Percentiles rank a stretch among this genome's conserved stretches.
Evolutionary conservation across 2,113 vertebrate genomes (phyloP).

Genomic region (Lynx canadensis): DNA sequence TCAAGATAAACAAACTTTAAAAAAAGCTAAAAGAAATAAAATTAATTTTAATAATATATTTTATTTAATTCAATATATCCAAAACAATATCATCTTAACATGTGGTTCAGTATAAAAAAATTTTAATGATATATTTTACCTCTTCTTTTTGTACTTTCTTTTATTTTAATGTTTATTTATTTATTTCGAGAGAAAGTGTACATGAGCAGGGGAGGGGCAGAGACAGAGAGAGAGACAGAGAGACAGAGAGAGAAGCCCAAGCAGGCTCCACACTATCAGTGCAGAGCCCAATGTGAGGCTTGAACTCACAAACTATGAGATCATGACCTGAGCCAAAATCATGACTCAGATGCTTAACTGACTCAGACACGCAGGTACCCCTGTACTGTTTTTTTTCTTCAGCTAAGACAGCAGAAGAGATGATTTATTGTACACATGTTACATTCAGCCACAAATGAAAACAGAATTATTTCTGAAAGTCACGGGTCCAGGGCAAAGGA

Average conservation of each 20-base stretch:
- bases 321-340: too few species aligned
- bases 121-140: conserved; percentile 39
- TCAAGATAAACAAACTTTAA: too few species aligned
- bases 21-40: background rate
- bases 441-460: background rate
- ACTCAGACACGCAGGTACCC: too few species aligned
- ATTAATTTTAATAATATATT: conserved; percentile 22
- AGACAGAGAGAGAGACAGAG: too few species aligned
- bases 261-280: too few species aligned
- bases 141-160: background rate
- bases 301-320: too few species aligned
- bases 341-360: too few species aligned
- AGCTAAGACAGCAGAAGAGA: background rate
- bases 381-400: background rate
- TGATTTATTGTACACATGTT: background rate
- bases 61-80: background rate
- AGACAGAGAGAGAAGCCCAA: too few species aligned
- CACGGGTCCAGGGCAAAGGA: background rate
- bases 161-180: too few species aligned
- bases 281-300: too few species aligned
- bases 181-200: too few species aligned
- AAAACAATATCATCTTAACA: conserved; percentile 40
- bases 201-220: too few species aligned
- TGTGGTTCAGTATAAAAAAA: conserved; percentile 24
- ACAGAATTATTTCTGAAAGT: background rate